Conservation (phyloP, 2,113 vertebrate species). For the Tinamus guttatus region DNA sequence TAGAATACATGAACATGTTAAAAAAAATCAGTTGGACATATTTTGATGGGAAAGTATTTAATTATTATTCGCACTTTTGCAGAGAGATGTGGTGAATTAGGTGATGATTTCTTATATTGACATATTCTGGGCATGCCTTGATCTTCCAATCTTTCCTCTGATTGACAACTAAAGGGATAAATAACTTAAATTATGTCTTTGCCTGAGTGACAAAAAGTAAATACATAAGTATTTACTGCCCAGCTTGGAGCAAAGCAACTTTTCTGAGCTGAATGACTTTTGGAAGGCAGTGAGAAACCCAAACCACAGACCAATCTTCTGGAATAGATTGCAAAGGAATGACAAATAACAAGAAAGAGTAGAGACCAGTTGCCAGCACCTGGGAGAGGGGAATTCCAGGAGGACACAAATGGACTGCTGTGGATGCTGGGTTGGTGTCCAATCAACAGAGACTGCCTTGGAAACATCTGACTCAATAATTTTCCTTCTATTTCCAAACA, state of each 20-base stretch:
- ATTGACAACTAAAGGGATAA: neutral
- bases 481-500: neutral
- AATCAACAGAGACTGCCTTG: neutral
- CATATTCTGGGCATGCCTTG: neutral
- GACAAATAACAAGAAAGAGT: neutral
- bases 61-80: neutral
- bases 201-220: neutral
- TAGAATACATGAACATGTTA: neutral
- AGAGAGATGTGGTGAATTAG: neutral
- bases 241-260: neutral
- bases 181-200: neutral
- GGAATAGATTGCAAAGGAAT: neutral
- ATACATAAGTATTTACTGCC: neutral
- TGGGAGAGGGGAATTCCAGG: neutral
- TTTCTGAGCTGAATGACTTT: neutral
- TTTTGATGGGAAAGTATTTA: neutral
- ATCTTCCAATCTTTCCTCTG: neutral
- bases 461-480: neutral
- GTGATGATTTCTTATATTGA: neutral
- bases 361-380: fast-evolving
- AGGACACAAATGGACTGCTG: neutral
- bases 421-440: neutral
- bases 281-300: neutral
- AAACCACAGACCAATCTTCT: neutral
- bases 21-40: neutral